phyloP scores from a whole-genome alignment of 1,140 invertebrate species.

The Tetragnatha versicolor region DNA sequence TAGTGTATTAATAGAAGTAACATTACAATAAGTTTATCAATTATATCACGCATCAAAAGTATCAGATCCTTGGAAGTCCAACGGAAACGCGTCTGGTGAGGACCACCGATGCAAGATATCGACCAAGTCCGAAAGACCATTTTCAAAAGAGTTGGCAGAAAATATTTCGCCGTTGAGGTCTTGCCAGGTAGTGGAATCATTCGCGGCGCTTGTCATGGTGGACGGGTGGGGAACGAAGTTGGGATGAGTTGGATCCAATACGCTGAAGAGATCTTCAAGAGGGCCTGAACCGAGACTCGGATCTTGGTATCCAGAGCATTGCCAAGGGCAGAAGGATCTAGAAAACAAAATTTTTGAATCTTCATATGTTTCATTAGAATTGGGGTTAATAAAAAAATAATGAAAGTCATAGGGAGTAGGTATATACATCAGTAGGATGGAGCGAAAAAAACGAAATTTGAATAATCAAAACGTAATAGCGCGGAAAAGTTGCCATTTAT shows the following conservation, averaged over 20 bases:
- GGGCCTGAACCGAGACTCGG: neutral
- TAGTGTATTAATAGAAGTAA: neutral
- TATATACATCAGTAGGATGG: no score
- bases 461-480: no score
- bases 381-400: neutral
- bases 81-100: neutral
- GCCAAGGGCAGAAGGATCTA: neutral
- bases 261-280: conserved; percentile 14
- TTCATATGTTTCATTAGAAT: neutral
- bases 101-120: conserved; percentile 8
- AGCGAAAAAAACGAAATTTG: no score
- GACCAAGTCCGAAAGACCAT: conserved; percentile 4
- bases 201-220: no score
- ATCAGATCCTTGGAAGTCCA: neutral
- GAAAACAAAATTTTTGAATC: neutral
- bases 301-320: conserved; percentile 9
- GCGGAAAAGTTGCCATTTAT: no score
- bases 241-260: neutral
- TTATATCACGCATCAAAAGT: neutral
- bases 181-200: neutral
- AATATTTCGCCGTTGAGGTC: neutral
- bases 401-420: no score
- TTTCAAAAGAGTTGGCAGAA: neutral
- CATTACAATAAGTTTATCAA: neutral
- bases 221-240: neutral